phyloP scores from a whole-genome alignment of 1,140 invertebrate genomes.

The Gonatopus flavifemur region DNA sequence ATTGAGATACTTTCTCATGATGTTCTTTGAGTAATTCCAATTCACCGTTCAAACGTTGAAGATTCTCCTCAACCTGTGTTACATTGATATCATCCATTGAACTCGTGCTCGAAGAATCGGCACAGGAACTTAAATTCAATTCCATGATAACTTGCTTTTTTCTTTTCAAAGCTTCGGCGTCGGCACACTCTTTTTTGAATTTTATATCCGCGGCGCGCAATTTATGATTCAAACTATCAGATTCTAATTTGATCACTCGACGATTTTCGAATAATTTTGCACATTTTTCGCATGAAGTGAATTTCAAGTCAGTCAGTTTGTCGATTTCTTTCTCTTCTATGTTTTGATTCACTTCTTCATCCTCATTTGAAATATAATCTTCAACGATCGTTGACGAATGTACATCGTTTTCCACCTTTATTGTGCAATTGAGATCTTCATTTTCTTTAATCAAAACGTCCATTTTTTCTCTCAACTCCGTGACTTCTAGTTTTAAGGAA shows the following conservation, averaged over 20 bases:
- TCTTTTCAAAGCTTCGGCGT: conserved; percentile 24
- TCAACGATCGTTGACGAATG: too few species aligned
- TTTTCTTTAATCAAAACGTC: conserved; percentile 18
- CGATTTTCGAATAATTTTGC: conserved; percentile 15
- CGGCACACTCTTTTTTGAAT: conserved; percentile 31
- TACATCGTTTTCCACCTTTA: too few species aligned
- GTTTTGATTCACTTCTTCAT: conserved; percentile 14
- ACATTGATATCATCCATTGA: conserved; percentile 18
- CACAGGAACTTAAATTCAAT: neutral
- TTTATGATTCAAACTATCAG: conserved; percentile 33
- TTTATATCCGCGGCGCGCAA: conserved; percentile 33
- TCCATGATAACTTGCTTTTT: too few species aligned
- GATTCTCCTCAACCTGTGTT: conserved; percentile 15
- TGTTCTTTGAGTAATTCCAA: conserved; percentile 18
- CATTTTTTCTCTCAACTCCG: conserved; percentile 19
- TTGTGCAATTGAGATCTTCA: too few species aligned
- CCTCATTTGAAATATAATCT: conserved; percentile 17
- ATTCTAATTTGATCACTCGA: conserved; percentile 34
- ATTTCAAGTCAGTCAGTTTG: too few species aligned
- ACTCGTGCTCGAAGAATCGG: conserved; percentile 14
- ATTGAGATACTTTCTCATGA: conserved; percentile 9
- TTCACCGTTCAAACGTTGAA: conserved; percentile 17
- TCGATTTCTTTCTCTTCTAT: conserved; percentile 23
- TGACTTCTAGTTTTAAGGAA: conserved; percentile 8
- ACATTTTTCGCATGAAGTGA: too few species aligned